Conservation (phyloP, 2,113 vertebrate species). For the Psilopsiagon aymara region DNA sequence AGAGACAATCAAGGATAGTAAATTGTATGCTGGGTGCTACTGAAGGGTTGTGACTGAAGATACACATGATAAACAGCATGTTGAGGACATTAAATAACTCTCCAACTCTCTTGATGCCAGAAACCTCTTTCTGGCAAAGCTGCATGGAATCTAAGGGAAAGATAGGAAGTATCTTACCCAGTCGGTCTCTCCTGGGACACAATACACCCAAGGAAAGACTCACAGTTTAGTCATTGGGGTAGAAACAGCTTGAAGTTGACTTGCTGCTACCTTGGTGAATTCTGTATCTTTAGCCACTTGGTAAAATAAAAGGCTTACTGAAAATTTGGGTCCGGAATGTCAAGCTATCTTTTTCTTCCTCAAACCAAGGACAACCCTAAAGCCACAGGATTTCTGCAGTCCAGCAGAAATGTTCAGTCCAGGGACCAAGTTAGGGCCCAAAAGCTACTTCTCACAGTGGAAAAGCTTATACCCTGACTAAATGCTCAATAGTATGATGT, state of each 20-base stretch:
- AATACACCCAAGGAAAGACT: fast-evolving
- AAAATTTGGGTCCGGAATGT: neutral
- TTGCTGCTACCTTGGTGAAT: neutral
- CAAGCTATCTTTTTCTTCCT: neutral
- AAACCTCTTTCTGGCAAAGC: neutral
- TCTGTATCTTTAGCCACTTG: neutral
- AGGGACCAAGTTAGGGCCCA: neutral
- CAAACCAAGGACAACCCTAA: neutral
- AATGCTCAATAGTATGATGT: neutral
- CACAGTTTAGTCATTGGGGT: neutral
- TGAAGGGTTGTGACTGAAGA: neutral
- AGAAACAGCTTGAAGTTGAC: neutral
- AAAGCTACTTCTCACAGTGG: neutral
- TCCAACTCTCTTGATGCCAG: neutral
- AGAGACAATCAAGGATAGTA: neutral
- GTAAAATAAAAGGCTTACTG: neutral
- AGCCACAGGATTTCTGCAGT: neutral
- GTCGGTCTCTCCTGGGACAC: neutral
- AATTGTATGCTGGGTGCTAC: neutral
- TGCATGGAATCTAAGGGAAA: neutral
- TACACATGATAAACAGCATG: neutral
- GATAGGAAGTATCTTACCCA: neutral
- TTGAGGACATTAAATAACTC: neutral
- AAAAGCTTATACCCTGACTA: neutral
- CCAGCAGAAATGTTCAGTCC: neutral